These are phyloP conservation scores for Allolobophora icterica DNA, from an alignment of 2,888 invertebrate genomes.

Conservation along the genomic window DNA sequence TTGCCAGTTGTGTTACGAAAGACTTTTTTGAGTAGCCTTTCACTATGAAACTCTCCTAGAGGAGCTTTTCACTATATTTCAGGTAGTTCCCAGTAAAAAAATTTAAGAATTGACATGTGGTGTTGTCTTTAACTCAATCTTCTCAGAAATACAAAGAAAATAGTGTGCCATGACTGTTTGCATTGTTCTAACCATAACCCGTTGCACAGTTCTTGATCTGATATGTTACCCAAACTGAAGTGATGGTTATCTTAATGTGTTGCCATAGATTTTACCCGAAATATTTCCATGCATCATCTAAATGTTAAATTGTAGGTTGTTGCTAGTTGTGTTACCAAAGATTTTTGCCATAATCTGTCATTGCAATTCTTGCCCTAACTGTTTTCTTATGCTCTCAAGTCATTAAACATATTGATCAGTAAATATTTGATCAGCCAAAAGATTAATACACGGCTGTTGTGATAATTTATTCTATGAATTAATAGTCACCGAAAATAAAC, in stretches of 20 bases:
- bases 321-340: background rate
- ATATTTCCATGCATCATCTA: background rate
- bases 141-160: too few relatives aligned
- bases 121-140: background rate
- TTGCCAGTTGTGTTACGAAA: too few relatives aligned
- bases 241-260: too few relatives aligned
- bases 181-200: background rate
- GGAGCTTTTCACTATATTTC: slow-evolving; percentile 72
- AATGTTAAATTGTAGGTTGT: background rate
- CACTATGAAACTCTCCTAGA: slow-evolving; percentile 90
- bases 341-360: background rate
- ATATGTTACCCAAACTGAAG: background rate
- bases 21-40: slow-evolving; percentile 92
- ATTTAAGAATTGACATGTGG: background rate
- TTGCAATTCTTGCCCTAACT: background rate
- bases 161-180: background rate
- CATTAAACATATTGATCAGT: background rate
- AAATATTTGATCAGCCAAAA: background rate
- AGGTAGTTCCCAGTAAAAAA: slow-evolving; percentile 43
- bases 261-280: too few relatives aligned
- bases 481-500: background rate
- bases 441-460: background rate
- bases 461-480: background rate
- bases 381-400: background rate
- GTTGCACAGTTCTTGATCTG: background rate